Evolutionary conservation across 1,140 invertebrate genomes (phyloP), one percentile per base, ranked within the genome.

Genomic region (Geopemphigus sp.): DNA sequence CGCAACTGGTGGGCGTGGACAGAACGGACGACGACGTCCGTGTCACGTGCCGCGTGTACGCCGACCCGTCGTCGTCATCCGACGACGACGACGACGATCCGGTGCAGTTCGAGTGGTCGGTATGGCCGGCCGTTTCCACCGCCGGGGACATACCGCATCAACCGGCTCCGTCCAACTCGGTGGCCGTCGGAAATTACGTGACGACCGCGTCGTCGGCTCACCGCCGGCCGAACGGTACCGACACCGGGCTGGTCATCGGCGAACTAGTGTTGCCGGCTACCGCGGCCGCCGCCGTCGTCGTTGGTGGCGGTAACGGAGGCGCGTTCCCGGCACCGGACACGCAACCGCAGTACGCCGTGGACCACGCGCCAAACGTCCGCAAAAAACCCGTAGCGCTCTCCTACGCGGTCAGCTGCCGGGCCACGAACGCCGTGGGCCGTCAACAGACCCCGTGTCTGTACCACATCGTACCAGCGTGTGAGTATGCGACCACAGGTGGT

Each of bases 1-100:
- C 19, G 57, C 56, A 50, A 26, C 22, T 78, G 32, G 57, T 78
- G n/a, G 74, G 74, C 22, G 57, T 63, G 22, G 57, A 78, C 39
- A 47, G 24, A 2, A 54, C 22, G 10, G 74, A 78, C 5, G 12
- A 17, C 5, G 50, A 50, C 74, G 74, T 78, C 0, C 74, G 17
- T 22, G 45, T 78, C 22, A 22, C 45, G 15, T 78, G 74, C 39
- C 74, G 57, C 0, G 57, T 78, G 15, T 15, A 24, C 19, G 57
- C 74, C 24, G 74, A 78, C 39, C 74, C 74, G 8, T 57, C 57
- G n/a, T n/a, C n/a, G n/a, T n/a, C n/a, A n/a, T n/a, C n/a, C n/a
- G n/a, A n/a, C n/a, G n/a, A n/a, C n/a, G n/a, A n/a, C n/a, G n/a
- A n/a, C 32, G 74, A 78, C 24, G 74, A 78, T 3, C 74, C 39